A percentile compares a stretch with the other conserved stretches of the same genome.
Conservation (phyloP, 2,888 invertebrate species). For the Operophtera brumata region DNA sequence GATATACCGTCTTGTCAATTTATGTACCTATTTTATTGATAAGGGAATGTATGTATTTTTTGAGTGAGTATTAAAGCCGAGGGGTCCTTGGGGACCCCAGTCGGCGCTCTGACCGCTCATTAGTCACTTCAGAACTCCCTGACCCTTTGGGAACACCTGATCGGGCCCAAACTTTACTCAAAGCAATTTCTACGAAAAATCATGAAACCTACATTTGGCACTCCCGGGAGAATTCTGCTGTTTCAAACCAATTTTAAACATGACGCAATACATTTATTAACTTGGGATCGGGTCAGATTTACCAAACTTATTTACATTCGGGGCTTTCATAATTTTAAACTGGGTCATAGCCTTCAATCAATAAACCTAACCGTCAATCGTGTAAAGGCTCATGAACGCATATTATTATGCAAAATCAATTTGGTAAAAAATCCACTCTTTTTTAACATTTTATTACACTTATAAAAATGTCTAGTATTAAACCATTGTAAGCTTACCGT, state of each 20-base stretch:
- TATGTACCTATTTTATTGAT: too few relatives aligned
- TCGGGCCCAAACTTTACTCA: conserved; percentile 45
- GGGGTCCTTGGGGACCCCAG: conserved; percentile 43
- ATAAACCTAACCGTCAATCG: background rate
- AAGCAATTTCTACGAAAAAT: conserved; percentile 50
- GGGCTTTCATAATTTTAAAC: conserved; percentile 3
- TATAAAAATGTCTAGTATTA: too few relatives aligned
- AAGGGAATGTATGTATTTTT: conserved; percentile 17
- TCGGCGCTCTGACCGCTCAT: conserved; percentile 59
- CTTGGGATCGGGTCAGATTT: conserved; percentile 4
- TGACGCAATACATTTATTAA: conserved; percentile 16
- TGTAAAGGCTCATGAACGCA: too few relatives aligned
- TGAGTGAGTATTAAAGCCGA: conserved; percentile 42
- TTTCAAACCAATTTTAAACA: conserved; percentile 32
- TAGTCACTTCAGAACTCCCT: conserved; percentile 48
- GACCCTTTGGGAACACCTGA: conserved; percentile 48
- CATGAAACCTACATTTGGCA: conserved; percentile 42
- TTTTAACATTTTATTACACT: too few relatives aligned
- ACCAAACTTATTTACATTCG: conserved; percentile 4
- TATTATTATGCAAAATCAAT: too few relatives aligned
- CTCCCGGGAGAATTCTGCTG: conserved; percentile 23
- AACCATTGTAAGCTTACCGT: too few relatives aligned
- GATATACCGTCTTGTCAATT: too few relatives aligned
- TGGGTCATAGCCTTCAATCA: background rate
- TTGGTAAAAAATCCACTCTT: too few relatives aligned